Base-by-base conservation (phyloP, 2,113 vertebrate genomes). In the Rhegmatorhina hoffmannsi region DNA sequence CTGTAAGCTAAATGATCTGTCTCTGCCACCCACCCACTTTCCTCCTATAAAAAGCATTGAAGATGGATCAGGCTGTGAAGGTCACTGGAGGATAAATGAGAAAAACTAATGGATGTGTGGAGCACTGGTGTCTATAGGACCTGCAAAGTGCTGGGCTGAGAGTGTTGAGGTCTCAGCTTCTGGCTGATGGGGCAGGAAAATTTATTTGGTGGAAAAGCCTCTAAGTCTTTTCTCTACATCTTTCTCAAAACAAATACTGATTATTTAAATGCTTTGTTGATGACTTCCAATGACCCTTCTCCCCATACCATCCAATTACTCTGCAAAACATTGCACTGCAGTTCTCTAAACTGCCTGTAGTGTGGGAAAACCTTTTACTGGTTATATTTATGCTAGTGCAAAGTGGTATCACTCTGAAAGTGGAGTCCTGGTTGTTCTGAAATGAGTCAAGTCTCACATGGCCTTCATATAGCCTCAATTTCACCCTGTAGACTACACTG, bases 271-370 rank as follows among this genome's bases (percentile, higher is more conserved):
- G 2, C 4, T 49, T 70, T 67, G 15, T 29, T 66, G 38, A 70
- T 2, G 4, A 58, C 9, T 78, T 38, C 2, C 17, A n/a, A 28
- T 2, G 14, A 3, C 5, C 0, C 0, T 25, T 12, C 28, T 63
- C 70, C 67, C 25, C 26, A 17, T 64, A n/a, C 6, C 13, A 55
- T 28, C 9, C 18, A 34, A 18, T 8, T 50, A 26, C 17, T 38
- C 34, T 16, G 9, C 38, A 75, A 49, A 89, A 44, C 46, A 24
- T 25, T 47, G 28, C 28, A 34, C 33, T 47, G 10, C 23, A 11
- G 9, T 62, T 69, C n/a, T 73, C 14, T 56, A 28, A 31, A 29
- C 23, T 26, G 10, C 31, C 33, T 38, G 11, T 40, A 25, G 7
- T 4, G 18, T 20, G 14, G 36, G 64, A 38, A 80, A 80, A 43